Percentiles rank a stretch among this genome's conserved stretches.
These are phyloP conservation scores for Zosterops hypoxanthus DNA, from an alignment of 2,113 vertebrate genomes.

Conservation along the genomic window DNA sequence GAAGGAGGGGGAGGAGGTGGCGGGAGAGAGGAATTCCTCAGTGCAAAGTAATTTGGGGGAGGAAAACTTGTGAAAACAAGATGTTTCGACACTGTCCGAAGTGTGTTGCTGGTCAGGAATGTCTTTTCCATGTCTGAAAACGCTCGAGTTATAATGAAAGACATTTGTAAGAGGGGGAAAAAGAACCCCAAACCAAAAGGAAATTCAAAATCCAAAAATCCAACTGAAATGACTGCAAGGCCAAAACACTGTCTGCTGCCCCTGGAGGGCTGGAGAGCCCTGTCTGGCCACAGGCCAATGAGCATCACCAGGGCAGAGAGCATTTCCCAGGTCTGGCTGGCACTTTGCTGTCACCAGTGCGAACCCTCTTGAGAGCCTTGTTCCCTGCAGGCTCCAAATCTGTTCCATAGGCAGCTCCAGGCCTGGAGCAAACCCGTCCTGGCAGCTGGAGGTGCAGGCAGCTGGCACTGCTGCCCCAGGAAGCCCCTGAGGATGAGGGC, in stretches of 20 bases:
- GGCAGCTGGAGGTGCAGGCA: not conserved
- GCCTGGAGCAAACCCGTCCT: not conserved
- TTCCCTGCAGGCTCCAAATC: not conserved
- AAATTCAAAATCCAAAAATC: not conserved
- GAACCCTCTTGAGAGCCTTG: not conserved
- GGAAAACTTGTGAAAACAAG: slow-evolving; percentile 68
- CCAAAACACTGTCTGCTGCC: not conserved
- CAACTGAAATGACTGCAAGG: not conserved
- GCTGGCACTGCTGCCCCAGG: not conserved
- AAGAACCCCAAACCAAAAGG: not conserved
- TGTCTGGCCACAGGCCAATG: not conserved
- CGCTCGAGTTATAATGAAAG: not conserved
- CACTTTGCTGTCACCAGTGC: not conserved
- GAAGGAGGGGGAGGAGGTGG: slow-evolving; percentile 13
- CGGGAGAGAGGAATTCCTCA: slow-evolving; percentile 25
- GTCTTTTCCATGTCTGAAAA: slow-evolving; percentile 56
- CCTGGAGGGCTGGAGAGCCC: not conserved
- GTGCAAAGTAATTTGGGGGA: slow-evolving; percentile 41
- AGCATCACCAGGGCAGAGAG: not conserved
- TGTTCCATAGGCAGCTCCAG: not conserved
- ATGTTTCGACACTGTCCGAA: slow-evolving; percentile 52
- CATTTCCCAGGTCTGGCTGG: not conserved
- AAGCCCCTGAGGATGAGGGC: not conserved
- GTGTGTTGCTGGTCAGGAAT: slow-evolving; percentile 51
- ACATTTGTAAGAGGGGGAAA: not conserved